Evolutionary conservation across 1,140 invertebrate species (phyloP).

Genomic region (Diabrotica virgifera): DNA sequence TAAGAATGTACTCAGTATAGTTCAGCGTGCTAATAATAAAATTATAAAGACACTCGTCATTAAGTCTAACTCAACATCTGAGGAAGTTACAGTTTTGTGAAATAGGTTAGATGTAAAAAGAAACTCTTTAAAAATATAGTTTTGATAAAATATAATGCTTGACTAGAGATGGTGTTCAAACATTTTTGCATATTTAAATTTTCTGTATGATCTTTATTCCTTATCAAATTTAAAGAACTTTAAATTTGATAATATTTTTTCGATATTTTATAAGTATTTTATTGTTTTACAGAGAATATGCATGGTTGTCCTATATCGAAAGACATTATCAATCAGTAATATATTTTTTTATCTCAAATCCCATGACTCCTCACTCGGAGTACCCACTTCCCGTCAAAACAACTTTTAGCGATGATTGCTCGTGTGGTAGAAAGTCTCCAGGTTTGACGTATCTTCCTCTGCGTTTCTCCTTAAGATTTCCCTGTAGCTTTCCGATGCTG

Average conservation of each 20-base stretch:
- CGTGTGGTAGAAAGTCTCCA: slow-evolving; percentile 26
- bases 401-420: slow-evolving; percentile 44
- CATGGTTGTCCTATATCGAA: no score
- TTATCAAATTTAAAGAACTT: neutral
- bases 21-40: no score
- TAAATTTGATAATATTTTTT: slow-evolving; percentile 6
- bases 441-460: slow-evolving; percentile 33
- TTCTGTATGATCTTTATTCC: neutral
- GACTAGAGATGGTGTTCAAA: no score
- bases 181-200: neutral
- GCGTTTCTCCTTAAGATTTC: slow-evolving; percentile 27
- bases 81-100: no score
- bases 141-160: no score
- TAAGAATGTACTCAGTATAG: no score
- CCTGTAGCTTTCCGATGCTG: slow-evolving; percentile 51
- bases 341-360: neutral
- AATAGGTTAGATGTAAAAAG: no score
- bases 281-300: neutral
- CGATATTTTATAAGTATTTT: neutral
- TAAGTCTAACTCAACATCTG: no score
- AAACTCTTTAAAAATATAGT: no score
- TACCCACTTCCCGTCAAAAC: slow-evolving; percentile 42
- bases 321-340: no score
- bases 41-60: no score
- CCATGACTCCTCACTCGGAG: slow-evolving; percentile 29